Evolutionary conservation across 2,888 invertebrate genomes (phyloP), one percentile per base, ranked within the genome.

Genomic region (Byasa hedistus): DNA sequence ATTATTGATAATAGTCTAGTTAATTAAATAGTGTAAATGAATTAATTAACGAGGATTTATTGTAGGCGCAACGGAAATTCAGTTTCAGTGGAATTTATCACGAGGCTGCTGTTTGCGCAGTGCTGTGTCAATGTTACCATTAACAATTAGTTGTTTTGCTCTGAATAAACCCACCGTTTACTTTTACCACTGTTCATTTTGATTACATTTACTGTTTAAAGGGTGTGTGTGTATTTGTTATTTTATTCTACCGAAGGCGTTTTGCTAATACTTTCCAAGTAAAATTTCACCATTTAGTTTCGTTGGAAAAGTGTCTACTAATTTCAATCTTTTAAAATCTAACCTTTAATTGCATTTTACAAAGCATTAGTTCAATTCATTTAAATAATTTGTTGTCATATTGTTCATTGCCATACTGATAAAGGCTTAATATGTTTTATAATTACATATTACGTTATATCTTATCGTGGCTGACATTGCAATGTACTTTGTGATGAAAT

Each of bases 61-160:
- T 44, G 65, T 65, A 27, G 32, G 56, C 48, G 56, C 56, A 65
- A 66, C 24, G 66, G 61, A 66, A 66, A 57, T 66, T 57, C 48
- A 57, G 51, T 22, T 61, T 66, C 51, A n/a, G 57, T 66, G 52
- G 39, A 61, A 57, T 66, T 61, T 61, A 57, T 66, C 61, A 66
- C 61, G 61, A 61, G 44, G 51, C 61, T 8, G 66, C 36, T 61
- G 61, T 66, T 57, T 66, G 52, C 61, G 36, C 61, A 57, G 57
- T 32, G 61, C 54, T 62, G 57, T 54, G 66, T 66, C 57, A 66
- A 66, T 62, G 54, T 61, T 66, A 36, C 24, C 54, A 17, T 44
- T 54, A 61, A 39, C 61, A 66, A 61, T 57, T 58, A 58, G 61
- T 58, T 23, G 48, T 48, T 48, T 19, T 48, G n/a, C 48, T 48